Evolutionary conservation across 92 coral and sea anemone species (phyloP), one percentile per base, ranked within the genome.

Genomic region (Porites rus): DNA sequence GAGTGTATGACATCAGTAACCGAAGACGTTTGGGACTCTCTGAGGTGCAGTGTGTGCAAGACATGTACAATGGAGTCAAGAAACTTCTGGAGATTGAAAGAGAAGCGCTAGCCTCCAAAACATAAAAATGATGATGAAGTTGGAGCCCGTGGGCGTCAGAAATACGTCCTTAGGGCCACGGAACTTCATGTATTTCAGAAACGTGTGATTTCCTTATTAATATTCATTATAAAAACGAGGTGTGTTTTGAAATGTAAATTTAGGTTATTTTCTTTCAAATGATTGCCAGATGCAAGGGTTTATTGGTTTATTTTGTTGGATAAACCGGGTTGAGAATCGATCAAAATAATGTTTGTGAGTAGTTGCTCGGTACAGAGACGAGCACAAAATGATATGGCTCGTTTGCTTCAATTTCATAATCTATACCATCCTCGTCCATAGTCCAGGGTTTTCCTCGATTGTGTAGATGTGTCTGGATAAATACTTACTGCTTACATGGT

Each of bases 21-120:
- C 90, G 93, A 58, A 86, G 98, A 22, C 87, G 98, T 6, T 78
- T 96, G 73, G 98, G 98, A 18, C 87, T 92, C 72, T 93, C 98
- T 9, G 98, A 95, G 87, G 98, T 94, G 75, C 96, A 93, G 88
- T 92, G 96, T 72, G 98, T 96, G 38, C 96, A 93, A 73, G 98
- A 96, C 76, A 96, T 96, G 98, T 94, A 91, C 89, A 88, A 94
- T 66, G 98, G 98, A 65, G 98, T 96, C 50, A 96, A 96, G 91
- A 92, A 94, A 84, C 90, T 94, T 69, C 67, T 94, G 76, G 98
- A 70, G 53, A 87, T 94, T 66, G 98, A 94, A 73, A 83, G 81
- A 58, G 93, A 92, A 66, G 92, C 89, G 5, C 46, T 38, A 17
- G 7, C 24, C 0, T 43, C 56, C 16, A 82, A 82, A 60, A 38